Evolutionary conservation across 2,113 vertebrate species (phyloP).

Genomic region (Alligator mississippiensis): DNA sequence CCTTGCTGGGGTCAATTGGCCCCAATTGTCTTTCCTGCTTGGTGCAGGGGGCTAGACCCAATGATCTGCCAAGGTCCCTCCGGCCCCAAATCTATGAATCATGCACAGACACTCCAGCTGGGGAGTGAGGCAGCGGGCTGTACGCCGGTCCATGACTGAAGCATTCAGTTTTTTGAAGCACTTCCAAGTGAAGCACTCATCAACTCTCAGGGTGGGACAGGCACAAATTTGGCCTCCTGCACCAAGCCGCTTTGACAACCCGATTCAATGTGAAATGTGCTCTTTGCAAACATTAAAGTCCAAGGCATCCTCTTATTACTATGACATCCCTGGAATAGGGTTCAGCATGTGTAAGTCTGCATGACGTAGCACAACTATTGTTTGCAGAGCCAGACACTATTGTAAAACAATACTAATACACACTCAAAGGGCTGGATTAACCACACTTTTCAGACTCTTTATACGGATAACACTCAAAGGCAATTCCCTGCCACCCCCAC

Average conservation of each 20-base stretch:
- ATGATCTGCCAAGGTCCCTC: no score
- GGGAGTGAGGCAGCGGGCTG: no score
- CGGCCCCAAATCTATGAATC: no score
- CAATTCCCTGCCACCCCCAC: background rate
- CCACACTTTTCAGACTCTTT: background rate
- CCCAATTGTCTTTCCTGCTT: no score
- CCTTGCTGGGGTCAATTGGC: no score
- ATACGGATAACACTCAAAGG: background rate
- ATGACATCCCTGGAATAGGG: background rate
- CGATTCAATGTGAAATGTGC: background rate
- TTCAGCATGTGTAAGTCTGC: background rate
- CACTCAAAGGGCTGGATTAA: background rate
- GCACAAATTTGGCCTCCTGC: background rate
- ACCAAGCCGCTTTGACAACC: background rate
- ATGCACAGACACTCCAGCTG: no score
- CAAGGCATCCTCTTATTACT: no score
- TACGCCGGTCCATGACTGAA: no score
- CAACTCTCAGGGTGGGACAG: background rate
- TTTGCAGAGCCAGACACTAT: fast-evolving
- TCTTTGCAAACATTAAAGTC: no score
- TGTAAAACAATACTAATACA: fast-evolving
- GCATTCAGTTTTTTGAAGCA: no score
- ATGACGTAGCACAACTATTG: fast-evolving
- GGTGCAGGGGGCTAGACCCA: no score
- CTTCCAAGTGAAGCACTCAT: no score